These are phyloP conservation scores for Kryptopterus vitreolus DNA, from an alignment of 2,797 vertebrate genomes.

Conservation along the genomic window DNA sequence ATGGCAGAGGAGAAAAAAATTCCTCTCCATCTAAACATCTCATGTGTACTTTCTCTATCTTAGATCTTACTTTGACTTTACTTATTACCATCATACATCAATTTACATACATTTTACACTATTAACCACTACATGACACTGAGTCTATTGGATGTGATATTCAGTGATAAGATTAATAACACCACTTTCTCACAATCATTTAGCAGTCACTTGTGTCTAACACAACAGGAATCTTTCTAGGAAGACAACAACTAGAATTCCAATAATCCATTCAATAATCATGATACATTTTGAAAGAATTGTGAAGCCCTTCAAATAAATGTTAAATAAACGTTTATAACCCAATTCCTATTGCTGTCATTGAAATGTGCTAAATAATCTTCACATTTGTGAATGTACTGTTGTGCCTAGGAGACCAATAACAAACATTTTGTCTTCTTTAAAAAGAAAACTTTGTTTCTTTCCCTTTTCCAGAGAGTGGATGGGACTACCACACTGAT, in stretches of 20 bases:
- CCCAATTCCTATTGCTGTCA: not conserved
- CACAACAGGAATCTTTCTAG: not conserved
- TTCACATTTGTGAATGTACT: not conserved
- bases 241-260: not conserved
- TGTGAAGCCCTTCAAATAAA: not conserved
- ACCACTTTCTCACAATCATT: not conserved
- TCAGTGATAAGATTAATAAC: not conserved
- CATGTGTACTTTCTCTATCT: not conserved
- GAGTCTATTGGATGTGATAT: not conserved
- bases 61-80: not conserved
- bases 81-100: not conserved
- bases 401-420: not conserved
- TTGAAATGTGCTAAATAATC: not conserved
- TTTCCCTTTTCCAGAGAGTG: constrained; percentile 74
- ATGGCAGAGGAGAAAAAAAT: not conserved
- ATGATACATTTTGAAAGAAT: not conserved
- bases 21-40: not conserved
- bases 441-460: not conserved
- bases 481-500: constrained; percentile 84
- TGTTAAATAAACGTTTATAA: not conserved
- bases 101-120: not conserved
- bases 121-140: not conserved
- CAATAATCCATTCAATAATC: not conserved
- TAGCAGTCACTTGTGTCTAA: not conserved
- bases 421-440: not conserved